A percentile compares a stretch with the other conserved stretches of the same genome.
Evolutionary conservation across 2,797 vertebrate species (phyloP).

Genomic region (Aselliscus stoliczkanus): DNA sequence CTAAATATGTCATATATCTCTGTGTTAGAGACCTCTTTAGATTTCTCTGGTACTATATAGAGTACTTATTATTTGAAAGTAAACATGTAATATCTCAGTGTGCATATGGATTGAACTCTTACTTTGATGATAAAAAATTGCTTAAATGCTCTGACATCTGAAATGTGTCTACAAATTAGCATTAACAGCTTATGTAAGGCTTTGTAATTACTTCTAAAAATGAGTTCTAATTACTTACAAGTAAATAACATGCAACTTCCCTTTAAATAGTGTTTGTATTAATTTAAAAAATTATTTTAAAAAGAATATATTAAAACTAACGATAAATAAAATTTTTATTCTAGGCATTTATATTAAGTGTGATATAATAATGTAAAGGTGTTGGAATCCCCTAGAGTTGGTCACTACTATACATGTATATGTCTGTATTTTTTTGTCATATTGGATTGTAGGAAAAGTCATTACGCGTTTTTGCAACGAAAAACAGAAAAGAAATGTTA

Average conservation of each 20-base stretch:
- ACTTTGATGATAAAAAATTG: neutral
- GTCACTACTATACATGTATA: neutral
- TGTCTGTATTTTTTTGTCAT: neutral
- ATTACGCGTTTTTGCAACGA: too few relatives aligned
- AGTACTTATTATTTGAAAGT: neutral
- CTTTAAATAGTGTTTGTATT: neutral
- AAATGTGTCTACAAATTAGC: neutral
- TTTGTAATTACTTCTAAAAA: constrained; percentile 9
- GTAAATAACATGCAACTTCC: neutral
- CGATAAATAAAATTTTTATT: neutral
- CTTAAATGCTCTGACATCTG: neutral
- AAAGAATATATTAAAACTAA: neutral
- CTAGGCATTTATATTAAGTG: neutral
- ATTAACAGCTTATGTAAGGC: neutral
- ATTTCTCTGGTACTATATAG: neutral
- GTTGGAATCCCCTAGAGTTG: neutral
- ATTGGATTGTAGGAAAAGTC: too few relatives aligned
- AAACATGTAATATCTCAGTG: neutral
- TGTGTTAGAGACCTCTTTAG: neutral
- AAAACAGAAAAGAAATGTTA: too few relatives aligned
- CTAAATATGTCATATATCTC: neutral
- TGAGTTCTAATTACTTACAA: neutral
- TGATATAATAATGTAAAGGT: neutral
- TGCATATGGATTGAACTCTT: neutral
- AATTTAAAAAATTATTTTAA: neutral